Conservation (phyloP, 2,113 vertebrate genomes). For the Triplophysa rosa region DNA sequence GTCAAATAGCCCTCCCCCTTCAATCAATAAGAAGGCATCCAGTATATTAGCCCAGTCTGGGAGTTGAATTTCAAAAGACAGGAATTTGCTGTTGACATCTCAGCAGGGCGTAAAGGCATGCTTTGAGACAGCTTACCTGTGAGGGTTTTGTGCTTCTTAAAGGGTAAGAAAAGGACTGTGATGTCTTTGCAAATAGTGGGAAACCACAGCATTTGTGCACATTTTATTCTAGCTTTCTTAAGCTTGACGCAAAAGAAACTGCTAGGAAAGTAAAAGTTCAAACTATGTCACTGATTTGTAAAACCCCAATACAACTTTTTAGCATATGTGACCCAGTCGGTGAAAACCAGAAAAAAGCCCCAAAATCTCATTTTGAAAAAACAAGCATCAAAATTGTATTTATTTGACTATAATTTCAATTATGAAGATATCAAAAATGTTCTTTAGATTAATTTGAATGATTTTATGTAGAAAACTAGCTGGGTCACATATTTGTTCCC, state of each 20-base stretch:
- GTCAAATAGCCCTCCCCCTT: constrained; percentile 55
- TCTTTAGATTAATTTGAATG: too few species aligned
- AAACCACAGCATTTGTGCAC: constrained; percentile 2
- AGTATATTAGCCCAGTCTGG: constrained; percentile 64
- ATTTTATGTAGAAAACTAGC: too few species aligned
- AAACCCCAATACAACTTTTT: too few species aligned
- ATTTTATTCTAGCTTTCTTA: not conserved
- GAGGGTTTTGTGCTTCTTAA: constrained; percentile 76
- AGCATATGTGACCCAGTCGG: too few species aligned
- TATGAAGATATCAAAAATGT: too few species aligned
- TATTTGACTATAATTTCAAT: too few species aligned
- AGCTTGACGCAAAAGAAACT: constrained; percentile 43
- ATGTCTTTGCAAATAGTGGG: constrained; percentile 68
- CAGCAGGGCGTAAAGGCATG: constrained; percentile 54
- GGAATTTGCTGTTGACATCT: constrained; percentile 56
- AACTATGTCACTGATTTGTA: not conserved
- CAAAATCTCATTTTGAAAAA: too few species aligned
- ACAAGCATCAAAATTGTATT: too few species aligned
- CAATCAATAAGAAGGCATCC: constrained; percentile 69
- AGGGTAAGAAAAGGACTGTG: constrained; percentile 67
- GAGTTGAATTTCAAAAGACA: constrained; percentile 63
- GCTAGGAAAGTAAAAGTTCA: constrained; percentile 76
- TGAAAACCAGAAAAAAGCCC: too few species aligned
- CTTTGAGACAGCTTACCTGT: constrained; percentile 59
- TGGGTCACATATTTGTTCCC: too few species aligned